A percentile compares a stretch with the other conserved stretches of the same genome.
Evolutionary conservation across 1,140 invertebrate species (phyloP).

Genomic region (Hydropsyche tenuis): DNA sequence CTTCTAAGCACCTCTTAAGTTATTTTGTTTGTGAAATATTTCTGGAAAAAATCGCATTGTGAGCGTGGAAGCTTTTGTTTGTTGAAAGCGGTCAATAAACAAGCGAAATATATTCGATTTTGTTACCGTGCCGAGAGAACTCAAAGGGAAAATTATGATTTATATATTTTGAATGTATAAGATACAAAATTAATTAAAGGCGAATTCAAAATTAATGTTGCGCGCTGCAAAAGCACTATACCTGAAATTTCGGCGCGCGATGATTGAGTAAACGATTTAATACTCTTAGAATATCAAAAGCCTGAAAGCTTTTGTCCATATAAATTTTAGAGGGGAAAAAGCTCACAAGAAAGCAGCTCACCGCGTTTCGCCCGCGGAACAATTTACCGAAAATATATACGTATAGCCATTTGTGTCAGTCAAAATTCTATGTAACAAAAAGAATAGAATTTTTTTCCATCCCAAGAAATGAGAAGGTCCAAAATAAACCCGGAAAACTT

Average conservation of each 20-base stretch:
- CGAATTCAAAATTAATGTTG: constrained; percentile 23
- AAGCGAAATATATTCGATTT: no score
- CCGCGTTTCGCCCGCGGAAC: neutral
- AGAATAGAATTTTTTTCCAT: no score
- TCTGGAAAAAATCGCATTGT: no score
- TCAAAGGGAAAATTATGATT: no score
- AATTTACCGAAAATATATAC: constrained; percentile 7
- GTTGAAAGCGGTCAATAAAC: no score
- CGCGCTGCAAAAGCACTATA: constrained; percentile 13
- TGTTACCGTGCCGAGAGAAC: no score
- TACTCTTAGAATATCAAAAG: constrained; percentile 26
- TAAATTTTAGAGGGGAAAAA: constrained; percentile 22
- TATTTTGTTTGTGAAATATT: neutral
- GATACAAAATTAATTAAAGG: constrained; percentile 25
- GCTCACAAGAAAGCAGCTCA: constrained; percentile 11
- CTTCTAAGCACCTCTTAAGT: neutral
- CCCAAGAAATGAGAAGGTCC: no score
- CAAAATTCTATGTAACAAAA: no score
- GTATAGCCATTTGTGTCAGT: neutral
- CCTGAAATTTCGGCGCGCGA: constrained; percentile 21
- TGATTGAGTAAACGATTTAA: constrained; percentile 29
- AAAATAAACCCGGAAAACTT: no score
- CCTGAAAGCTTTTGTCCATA: constrained; percentile 26
- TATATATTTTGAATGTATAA: neutral
- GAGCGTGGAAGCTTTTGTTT: no score